Base-by-base conservation (phyloP, 1,140 invertebrate species). In the Nephotettix cincticeps region DNA sequence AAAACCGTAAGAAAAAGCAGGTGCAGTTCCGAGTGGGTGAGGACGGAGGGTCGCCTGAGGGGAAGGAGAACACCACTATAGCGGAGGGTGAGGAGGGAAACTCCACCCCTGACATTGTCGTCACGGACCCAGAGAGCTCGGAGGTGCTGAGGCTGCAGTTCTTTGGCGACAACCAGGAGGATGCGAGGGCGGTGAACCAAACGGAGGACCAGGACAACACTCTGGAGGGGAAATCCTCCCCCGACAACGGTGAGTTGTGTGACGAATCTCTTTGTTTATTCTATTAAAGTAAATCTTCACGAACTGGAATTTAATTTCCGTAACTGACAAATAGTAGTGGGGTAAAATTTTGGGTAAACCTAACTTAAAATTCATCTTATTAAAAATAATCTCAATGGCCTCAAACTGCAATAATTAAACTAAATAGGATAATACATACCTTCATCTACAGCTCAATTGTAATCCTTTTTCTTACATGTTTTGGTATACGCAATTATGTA, bases 1-100 rank as follows among this genome's bases (percentile, higher is more conserved):
- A 76, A 21, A 71, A 72, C 11, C 54, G 72, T 54, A 75, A 74
- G 64, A 79, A 79, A 75, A 79, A 79, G 64, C 78, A 79, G 68
- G 78, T 79, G n/a, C 78, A 79, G 71, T 79, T 79, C 68, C 77
- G 75, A 56, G 74, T 70, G 23, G 29, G 58, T 25, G 64, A 67
- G 36, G 23, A 30, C 4, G 9, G 9, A 2, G 40, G 45, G 9
- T 19, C 27, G 17, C 11, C 19, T 29, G 21, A 23, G 13, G 14
- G 1, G 1, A 36, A 45, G 25, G 40, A 29, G 14, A 4, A 1
- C 25, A 6, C 32, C 14, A 27, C 30, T n/a, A 29, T 65, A 32
- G 63, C 36, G 2, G 63, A 32, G 21, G n/a, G 17, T 19, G 32
- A 19, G 40, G 64, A 43, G 32, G 36, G 45, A 32, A 21, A 25